A percentile compares a stretch with the other conserved stretches of the same genome.
Evolutionary conservation across 2,113 vertebrate species (phyloP).

Genomic region (Rana temporaria): DNA sequence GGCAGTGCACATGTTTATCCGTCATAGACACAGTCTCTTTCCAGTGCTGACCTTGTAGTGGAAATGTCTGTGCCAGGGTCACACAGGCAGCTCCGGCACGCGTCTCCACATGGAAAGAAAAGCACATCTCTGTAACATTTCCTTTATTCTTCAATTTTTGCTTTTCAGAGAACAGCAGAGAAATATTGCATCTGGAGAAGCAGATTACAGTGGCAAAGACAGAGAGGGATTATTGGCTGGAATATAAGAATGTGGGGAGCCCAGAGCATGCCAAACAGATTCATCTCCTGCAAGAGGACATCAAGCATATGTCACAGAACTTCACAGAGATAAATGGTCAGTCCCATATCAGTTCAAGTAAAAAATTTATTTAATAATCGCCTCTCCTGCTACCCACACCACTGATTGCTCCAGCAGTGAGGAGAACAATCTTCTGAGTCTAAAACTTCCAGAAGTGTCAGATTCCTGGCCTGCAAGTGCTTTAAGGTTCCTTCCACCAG

Average conservation of each 20-base stretch:
- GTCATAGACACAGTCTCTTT: too few relatives aligned
- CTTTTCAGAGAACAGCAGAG: conserved; percentile 66
- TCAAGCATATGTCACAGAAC: conserved; percentile 65
- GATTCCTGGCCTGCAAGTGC: too few relatives aligned
- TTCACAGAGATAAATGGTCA: conserved; percentile 74
- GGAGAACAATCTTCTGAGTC: too few relatives aligned
- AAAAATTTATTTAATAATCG: too few relatives aligned
- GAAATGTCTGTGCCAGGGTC: conserved; percentile 4
- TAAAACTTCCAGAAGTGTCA: too few relatives aligned
- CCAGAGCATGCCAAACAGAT: conserved; percentile 69
- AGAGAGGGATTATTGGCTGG: conserved; percentile 75
- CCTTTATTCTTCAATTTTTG: conserved; percentile 55
- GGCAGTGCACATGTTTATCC: too few relatives aligned
- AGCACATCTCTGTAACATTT: conserved; percentile 27
- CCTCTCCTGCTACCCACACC: too few relatives aligned
- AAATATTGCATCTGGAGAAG: conserved; percentile 66
- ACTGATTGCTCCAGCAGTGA: too few relatives aligned
- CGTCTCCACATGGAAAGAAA: not conserved
- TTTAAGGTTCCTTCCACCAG: too few relatives aligned
- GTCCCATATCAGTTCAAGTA: conserved; percentile 43
- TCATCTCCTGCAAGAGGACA: conserved; percentile 70
- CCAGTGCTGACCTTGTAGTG: not conserved
- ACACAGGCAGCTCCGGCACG: conserved; percentile 8
- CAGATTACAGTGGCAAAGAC: conserved; percentile 61
- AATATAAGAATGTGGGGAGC: conserved; percentile 77